Evolutionary conservation across 2,113 vertebrate genomes (phyloP).

Genomic region (Otus sunia): DNA sequence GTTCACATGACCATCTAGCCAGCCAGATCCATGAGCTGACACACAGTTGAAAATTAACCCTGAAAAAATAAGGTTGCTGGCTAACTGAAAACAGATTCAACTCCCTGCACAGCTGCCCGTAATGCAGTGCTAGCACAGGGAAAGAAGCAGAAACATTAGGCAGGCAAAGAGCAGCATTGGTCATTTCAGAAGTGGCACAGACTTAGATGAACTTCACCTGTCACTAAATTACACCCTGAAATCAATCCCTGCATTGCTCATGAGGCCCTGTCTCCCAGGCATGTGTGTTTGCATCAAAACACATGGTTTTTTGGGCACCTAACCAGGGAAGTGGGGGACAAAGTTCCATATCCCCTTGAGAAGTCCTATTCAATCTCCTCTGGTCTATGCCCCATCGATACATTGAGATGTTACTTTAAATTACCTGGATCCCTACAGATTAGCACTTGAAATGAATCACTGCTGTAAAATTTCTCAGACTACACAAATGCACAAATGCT

Average conservation of each 20-base stretch:
- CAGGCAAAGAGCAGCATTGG: background rate
- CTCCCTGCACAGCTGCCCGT: background rate
- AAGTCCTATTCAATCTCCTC: background rate
- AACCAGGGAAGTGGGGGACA: background rate
- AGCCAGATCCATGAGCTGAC: background rate
- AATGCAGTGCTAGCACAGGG: background rate
- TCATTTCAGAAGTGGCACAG: background rate
- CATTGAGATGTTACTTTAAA: background rate
- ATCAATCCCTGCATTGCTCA: background rate
- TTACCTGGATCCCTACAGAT: background rate
- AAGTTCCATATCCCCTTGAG: background rate
- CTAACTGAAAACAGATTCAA: background rate
- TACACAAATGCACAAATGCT: background rate
- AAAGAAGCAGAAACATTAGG: background rate
- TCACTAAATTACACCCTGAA: background rate
- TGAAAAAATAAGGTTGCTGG: background rate
- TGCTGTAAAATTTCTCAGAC: background rate
- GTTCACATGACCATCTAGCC: background rate
- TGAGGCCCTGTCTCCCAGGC: background rate
- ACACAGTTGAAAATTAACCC: background rate
- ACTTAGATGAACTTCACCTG: background rate
- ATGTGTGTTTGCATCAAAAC: background rate
- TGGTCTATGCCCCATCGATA: background rate
- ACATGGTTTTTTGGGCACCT: fast-evolving
- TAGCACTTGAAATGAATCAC: background rate